Conservation (phyloP, 2,888 invertebrate genomes). For the Octonoba sinensis region DNA sequence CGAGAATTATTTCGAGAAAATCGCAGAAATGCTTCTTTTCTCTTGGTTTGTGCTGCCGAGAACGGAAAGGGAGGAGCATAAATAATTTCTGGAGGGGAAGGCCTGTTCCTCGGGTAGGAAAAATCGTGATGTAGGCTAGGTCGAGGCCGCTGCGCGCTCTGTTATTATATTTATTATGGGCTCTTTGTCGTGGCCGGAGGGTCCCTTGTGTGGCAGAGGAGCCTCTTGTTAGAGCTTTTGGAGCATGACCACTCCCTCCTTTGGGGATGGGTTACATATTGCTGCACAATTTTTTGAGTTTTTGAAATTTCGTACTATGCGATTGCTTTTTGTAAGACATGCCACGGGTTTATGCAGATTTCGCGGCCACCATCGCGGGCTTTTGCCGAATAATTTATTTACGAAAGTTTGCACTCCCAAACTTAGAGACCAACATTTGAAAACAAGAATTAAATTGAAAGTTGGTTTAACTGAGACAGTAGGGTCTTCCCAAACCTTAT, state of each 20-base stretch:
- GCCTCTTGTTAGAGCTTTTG: constrained; percentile 49
- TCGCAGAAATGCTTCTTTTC: neutral
- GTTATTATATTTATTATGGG: constrained; percentile 50
- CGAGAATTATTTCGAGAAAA: neutral
- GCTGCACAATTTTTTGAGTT: neutral
- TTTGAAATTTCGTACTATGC: too few species aligned
- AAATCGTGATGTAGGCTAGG: constrained; percentile 19
- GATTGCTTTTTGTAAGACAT: too few species aligned
- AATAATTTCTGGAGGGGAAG: constrained; percentile 22
- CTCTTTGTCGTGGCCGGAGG: constrained; percentile 11
- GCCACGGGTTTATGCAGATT: too few species aligned
- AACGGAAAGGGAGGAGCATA: constrained; percentile 21
- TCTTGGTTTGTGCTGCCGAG: constrained; percentile 9
- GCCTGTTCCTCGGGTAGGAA: constrained; percentile 4
- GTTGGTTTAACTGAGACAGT: too few species aligned
- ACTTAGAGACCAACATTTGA: too few species aligned
- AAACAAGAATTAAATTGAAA: too few species aligned
- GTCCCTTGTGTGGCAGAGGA: neutral
- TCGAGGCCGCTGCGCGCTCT: constrained; percentile 30
- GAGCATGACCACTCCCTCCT: constrained; percentile 47
- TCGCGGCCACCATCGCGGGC: too few species aligned
- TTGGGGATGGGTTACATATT: constrained; percentile 11
- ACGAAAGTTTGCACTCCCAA: too few species aligned
- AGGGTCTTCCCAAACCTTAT: too few species aligned
- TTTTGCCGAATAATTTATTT: too few species aligned